phyloP scores from a whole-genome alignment of 1,140 invertebrate species.

The Bombus sibiricus region DNA sequence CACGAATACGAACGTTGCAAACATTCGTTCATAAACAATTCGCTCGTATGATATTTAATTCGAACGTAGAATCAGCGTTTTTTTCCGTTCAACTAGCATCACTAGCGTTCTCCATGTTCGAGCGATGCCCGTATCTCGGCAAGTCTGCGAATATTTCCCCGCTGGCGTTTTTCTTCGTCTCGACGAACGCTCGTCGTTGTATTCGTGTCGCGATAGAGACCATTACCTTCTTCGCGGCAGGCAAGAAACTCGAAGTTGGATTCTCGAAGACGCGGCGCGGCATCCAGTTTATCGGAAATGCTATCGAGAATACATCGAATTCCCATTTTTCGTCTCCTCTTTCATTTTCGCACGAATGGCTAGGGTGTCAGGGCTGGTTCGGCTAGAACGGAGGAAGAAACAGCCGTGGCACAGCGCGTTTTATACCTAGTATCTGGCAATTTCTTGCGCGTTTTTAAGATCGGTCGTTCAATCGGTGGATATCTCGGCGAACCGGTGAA shows the following conservation, averaged over 20 bases:
- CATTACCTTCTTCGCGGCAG: slow-evolving; percentile 1
- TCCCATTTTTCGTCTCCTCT: slow-evolving; percentile 43
- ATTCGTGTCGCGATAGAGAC: not conserved
- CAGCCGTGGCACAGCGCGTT: not conserved
- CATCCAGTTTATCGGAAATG: slow-evolving; percentile 36
- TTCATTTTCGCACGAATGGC: slow-evolving; percentile 18
- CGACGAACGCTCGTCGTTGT: not conserved
- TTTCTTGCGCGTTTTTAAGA: not conserved
- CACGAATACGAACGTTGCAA: too few relatives aligned
- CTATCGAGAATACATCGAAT: slow-evolving; percentile 49
- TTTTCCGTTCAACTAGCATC: not conserved
- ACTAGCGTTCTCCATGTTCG: not conserved
- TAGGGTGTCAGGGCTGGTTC: not conserved
- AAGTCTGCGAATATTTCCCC: not conserved
- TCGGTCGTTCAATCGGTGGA: not conserved
- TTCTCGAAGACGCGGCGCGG: not conserved
- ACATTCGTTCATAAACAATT: too few relatives aligned
- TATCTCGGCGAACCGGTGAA: slow-evolving; percentile 21
- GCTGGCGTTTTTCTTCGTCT: not conserved
- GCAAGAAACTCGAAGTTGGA: slow-evolving; percentile 4
- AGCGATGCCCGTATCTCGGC: not conserved
- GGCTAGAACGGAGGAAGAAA: too few relatives aligned
- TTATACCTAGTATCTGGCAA: slow-evolving; percentile 8
- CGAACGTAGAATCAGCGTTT: too few relatives aligned
- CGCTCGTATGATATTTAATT: too few relatives aligned